These are phyloP conservation scores for Meloe dianella DNA, from an alignment of 2,888 invertebrate species.

Conservation along the genomic window DNA sequence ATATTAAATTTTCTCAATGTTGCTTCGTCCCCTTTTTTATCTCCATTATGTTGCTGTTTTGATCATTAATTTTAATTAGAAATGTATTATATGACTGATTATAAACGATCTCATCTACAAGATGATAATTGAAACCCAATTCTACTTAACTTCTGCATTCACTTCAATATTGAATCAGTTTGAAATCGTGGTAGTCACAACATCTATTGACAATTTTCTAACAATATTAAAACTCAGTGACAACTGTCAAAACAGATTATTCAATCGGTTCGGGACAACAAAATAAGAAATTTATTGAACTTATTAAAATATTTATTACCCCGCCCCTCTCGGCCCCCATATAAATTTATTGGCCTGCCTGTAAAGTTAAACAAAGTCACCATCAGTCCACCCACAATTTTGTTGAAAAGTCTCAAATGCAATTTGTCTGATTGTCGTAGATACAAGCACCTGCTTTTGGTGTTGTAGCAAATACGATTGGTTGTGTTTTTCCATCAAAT, in stretches of 20 bases:
- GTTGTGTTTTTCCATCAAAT: constrained; percentile 53
- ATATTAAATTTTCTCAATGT: background rate
- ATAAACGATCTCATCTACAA: constrained; percentile 14
- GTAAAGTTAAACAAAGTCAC: background rate
- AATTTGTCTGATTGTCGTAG: constrained; percentile 27
- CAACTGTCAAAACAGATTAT: background rate
- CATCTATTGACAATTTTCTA: background rate
- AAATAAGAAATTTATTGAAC: background rate
- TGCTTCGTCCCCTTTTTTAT: background rate
- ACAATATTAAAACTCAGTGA: background rate
- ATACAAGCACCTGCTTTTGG: constrained; percentile 70
- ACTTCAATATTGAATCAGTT: background rate
- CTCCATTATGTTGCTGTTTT: background rate
- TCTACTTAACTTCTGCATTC: background rate
- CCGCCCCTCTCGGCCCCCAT: background rate
- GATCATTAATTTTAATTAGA: background rate
- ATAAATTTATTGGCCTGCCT: background rate
- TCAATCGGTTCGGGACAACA: background rate
- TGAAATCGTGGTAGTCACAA: background rate
- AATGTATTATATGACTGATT: background rate
- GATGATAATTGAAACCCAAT: constrained; percentile 1
- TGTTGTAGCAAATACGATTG: constrained; percentile 67
- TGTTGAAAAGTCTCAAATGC: background rate
- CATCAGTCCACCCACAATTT: background rate
- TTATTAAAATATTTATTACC: constrained; percentile 5